Evolutionary conservation across 2,113 vertebrate genomes (phyloP).

Genomic region (Hiodon tergisus): DNA sequence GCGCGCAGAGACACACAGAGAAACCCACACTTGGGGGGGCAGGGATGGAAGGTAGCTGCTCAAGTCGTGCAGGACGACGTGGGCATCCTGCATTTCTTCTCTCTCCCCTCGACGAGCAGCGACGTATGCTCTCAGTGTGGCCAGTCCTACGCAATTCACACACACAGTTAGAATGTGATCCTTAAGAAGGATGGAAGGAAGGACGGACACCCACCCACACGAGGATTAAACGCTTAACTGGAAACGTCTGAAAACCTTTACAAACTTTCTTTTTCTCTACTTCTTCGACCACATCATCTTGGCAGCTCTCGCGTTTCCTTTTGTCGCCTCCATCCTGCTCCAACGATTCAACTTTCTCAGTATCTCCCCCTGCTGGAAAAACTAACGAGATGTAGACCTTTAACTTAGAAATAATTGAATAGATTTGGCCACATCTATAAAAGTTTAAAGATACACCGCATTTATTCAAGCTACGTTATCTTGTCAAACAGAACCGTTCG

Average conservation of each 20-base stretch:
- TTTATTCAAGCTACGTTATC: not conserved
- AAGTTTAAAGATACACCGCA: not conserved
- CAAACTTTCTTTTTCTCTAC: conserved; percentile 95
- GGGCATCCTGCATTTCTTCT: conserved; percentile 96
- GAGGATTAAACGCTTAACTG: conserved; percentile 42
- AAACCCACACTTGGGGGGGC: conserved; percentile 75
- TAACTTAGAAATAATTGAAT: no score
- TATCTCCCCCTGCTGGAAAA: conserved; percentile 17
- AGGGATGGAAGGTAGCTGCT: conserved; percentile 57
- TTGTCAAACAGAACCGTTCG: not conserved
- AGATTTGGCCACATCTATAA: no score
- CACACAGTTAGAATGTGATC: conserved; percentile 7
- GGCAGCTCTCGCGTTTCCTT: conserved; percentile 61
- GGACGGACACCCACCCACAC: not conserved
- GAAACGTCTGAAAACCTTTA: conserved; percentile 96
- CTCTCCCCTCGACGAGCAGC: conserved; percentile 85
- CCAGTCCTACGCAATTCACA: conserved; percentile 45
- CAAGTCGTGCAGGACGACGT: conserved; percentile 79
- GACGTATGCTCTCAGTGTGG: conserved; percentile 75
- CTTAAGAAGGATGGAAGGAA: conserved; percentile 19
- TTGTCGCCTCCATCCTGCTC: conserved; percentile 61
- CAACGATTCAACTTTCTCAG: conserved; percentile 1
- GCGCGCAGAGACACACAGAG: no score
- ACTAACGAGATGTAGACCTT: no score
- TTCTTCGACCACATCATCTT: conserved; percentile 63